These are phyloP conservation scores for Dunckerocampus dactyliophorus DNA, from an alignment of 2,113 vertebrate genomes.

Conservation along the genomic window DNA sequence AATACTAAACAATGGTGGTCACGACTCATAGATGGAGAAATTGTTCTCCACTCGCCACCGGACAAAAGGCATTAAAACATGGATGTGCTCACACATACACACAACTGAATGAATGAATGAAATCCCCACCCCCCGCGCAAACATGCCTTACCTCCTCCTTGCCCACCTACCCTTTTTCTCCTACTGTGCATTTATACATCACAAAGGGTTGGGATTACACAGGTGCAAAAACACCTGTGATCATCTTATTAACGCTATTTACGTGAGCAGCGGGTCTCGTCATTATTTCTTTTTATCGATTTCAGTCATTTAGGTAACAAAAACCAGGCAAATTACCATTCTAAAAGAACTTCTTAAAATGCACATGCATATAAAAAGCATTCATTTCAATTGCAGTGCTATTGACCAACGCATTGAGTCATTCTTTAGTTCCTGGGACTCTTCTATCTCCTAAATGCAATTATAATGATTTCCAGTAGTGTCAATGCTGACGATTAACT, in stretches of 20 bases:
- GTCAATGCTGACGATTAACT: slow-evolving; percentile 56
- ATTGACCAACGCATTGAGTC: slow-evolving; percentile 50
- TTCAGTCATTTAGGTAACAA: slow-evolving; percentile 51
- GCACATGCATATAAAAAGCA: slow-evolving; percentile 44
- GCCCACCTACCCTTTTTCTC: slow-evolving; percentile 23
- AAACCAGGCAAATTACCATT: slow-evolving; percentile 56
- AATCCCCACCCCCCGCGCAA: slow-evolving; percentile 25
- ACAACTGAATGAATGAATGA: slow-evolving; percentile 49
- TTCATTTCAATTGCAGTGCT: slow-evolving; percentile 31
- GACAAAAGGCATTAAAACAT: slow-evolving; percentile 50
- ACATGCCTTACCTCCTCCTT: slow-evolving; percentile 58
- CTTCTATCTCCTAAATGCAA: slow-evolving; percentile 53
- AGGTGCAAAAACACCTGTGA: slow-evolving; percentile 61
- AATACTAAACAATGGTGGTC: slow-evolving; percentile 56
- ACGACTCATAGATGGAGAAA: slow-evolving; percentile 57
- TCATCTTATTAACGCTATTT: slow-evolving; percentile 64
- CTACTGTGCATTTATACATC: slow-evolving; percentile 46
- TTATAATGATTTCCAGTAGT: slow-evolving; percentile 64
- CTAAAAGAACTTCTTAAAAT: slow-evolving; percentile 27
- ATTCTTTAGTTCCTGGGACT: slow-evolving; percentile 52
- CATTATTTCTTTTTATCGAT: slow-evolving; percentile 48
- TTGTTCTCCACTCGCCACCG: slow-evolving; percentile 17
- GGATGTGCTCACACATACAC: slow-evolving; percentile 22
- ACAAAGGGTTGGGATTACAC: slow-evolving; percentile 62
- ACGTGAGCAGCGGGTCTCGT: slow-evolving; percentile 40